Base-by-base conservation (phyloP, 2,113 vertebrate genomes). In the Aythya baeri region DNA sequence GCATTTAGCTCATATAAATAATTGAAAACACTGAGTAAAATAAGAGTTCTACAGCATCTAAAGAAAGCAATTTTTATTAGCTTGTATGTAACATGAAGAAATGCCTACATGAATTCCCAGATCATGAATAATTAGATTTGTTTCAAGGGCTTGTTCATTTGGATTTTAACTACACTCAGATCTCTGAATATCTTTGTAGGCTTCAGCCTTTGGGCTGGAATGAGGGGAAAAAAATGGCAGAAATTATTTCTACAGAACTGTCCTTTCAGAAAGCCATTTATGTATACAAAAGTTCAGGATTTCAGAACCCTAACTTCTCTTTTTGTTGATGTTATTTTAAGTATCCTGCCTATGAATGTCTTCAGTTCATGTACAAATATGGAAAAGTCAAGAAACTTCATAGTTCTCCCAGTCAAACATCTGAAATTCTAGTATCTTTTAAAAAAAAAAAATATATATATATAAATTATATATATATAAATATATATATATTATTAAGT, bases 101-200 rank as follows among this genome's bases (percentile, higher is more conserved):
- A 68, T n/a, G 5, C 8, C 6, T 55, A 55, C 34, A 44, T 79
- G 3, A 44, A 76, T 6, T 83, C 54, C 34, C 71, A 85, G 18
- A 20, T 43, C 32, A 68, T 90, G 49, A 90, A 93, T 61, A 94
- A 86, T 80, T 83, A 68, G 89, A 76, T 94, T 91, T 90, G 29
- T 83, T 90, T 89, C 67, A 79, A 83, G 9, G 27, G 23, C 76
- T 73, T 68, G 2, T 4, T 79, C 43, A 46, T 14, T 79, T 59
- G 18, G 17, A 57, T 72, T 85, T 79, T 72, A 76, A 79, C 76
- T 76, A 23, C 21, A 79, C 25, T 32, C 32, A 79, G 54, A 22
- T 5, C 11, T 72, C 25, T 76, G 67, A 82, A 58, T 68, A 44
- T 17, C 25, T 79, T n/a, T 57, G 25, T 32, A 72, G 58, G 15